Evolutionary conservation across 2,888 invertebrate genomes (phyloP).

Genomic region (Drosophila anceps): DNA sequence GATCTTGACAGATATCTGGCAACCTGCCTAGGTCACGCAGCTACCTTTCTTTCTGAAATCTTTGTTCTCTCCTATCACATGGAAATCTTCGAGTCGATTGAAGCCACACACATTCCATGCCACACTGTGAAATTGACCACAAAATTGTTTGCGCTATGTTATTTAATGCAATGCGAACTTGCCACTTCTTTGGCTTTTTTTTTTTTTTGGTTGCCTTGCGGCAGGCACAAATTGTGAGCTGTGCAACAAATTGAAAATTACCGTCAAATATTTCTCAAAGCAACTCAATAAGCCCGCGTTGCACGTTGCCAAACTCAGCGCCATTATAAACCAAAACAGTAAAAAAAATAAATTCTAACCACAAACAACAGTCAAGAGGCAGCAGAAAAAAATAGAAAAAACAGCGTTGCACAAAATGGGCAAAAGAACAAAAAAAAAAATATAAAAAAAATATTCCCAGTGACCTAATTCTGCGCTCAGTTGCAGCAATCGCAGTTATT

Average conservation of each 20-base stretch:
- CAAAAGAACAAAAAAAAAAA: slow-evolving; percentile 47
- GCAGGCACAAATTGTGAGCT: slow-evolving; percentile 34
- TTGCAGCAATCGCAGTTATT: slow-evolving; percentile 65
- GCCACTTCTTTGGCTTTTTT: slow-evolving; percentile 37
- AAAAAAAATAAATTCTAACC: slow-evolving; percentile 68
- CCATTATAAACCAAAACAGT: slow-evolving; percentile 47
- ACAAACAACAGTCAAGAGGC: slow-evolving; percentile 56
- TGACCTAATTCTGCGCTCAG: slow-evolving; percentile 73
- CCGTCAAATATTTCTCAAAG: slow-evolving; percentile 62
- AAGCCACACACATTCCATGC: slow-evolving; percentile 42
- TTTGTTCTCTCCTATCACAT: slow-evolving; percentile 4
- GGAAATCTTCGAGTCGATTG: slow-evolving; percentile 13
- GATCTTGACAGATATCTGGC: not conserved
- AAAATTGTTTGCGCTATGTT: slow-evolving; percentile 38
- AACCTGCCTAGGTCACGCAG: slow-evolving; percentile 6
- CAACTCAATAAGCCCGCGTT: slow-evolving; percentile 52
- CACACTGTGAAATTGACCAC: slow-evolving; percentile 45
- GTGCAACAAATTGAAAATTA: slow-evolving; percentile 77
- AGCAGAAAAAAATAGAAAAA: slow-evolving; percentile 28
- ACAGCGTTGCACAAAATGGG: slow-evolving; percentile 67
- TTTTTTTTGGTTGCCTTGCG: slow-evolving; percentile 29
- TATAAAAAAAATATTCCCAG: slow-evolving; percentile 69
- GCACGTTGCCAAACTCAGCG: slow-evolving; percentile 43
- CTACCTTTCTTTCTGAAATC: not conserved
- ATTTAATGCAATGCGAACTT: slow-evolving; percentile 50